Conservation (phyloP, 1,140 invertebrate genomes). For the Whitmania pigra region DNA sequence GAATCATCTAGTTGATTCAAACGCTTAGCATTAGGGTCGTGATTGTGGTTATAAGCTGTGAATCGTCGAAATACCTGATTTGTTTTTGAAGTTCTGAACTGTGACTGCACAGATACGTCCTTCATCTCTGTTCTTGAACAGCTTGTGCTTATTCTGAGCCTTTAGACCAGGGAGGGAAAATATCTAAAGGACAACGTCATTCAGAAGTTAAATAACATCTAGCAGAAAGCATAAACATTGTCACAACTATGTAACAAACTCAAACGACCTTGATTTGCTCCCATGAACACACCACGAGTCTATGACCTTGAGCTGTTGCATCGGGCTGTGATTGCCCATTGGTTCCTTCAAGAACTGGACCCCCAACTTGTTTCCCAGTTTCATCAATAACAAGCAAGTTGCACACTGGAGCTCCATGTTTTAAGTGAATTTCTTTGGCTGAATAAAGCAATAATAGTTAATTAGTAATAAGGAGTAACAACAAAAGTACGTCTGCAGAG, state of each 20-base stretch:
- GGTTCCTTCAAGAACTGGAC: constrained; percentile 60
- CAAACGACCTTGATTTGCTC: constrained; percentile 75
- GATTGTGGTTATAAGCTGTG: background rate
- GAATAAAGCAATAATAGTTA: no score
- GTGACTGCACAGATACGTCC: constrained; percentile 71
- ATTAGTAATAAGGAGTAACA: constrained; percentile 3
- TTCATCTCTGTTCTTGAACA: constrained; percentile 78
- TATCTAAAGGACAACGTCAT: constrained; percentile 46
- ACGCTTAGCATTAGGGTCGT: background rate
- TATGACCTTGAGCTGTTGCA: constrained; percentile 52
- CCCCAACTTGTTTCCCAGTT: constrained; percentile 58
- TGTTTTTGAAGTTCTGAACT: constrained; percentile 53
- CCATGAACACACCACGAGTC: constrained; percentile 80
- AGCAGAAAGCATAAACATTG: no score
- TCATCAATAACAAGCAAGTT: constrained; percentile 77
- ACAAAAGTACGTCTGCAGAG: background rate
- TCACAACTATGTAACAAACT: no score
- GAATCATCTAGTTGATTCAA: constrained; percentile 12
- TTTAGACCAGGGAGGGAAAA: constrained; percentile 85
- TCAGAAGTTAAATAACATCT: no score
- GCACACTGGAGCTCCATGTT: constrained; percentile 86
- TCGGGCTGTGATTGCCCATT: constrained; percentile 29
- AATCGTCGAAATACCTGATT: constrained; percentile 30
- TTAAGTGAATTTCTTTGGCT: constrained; percentile 85
- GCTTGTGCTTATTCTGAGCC: constrained; percentile 83